phyloP scores from a whole-genome alignment of 2,113 vertebrate species.

The Circaetus cinerascens region DNA sequence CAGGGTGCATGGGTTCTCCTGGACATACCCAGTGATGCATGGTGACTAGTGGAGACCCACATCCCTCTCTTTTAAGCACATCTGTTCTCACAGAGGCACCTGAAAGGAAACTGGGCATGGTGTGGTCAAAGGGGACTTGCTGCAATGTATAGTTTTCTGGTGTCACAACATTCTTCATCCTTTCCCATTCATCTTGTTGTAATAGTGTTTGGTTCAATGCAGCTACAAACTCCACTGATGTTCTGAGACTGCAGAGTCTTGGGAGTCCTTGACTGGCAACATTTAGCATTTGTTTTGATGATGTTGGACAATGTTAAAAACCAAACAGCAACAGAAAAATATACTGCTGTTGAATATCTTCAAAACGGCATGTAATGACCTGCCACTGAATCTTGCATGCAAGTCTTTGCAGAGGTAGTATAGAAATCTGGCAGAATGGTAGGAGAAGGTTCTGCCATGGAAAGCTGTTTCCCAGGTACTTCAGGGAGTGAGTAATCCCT shows the following conservation, averaged over 20 bases:
- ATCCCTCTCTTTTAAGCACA: neutral
- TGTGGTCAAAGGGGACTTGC: neutral
- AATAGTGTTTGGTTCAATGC: rapidly evolving
- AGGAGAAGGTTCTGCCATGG: neutral
- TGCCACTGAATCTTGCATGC: neutral
- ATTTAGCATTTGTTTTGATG: neutral
- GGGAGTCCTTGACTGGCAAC: neutral
- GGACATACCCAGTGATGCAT: rapidly evolving
- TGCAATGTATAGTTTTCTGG: neutral
- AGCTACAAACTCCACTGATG: neutral
- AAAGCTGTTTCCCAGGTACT: neutral
- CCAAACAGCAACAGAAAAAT: neutral
- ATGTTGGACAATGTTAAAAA: neutral
- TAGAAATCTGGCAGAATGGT: neutral
- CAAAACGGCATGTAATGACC: neutral
- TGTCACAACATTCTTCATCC: neutral
- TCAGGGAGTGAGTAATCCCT: neutral
- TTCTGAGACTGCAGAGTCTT: neutral
- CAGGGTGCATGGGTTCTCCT: neutral
- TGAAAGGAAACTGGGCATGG: neutral
- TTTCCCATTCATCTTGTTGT: neutral
- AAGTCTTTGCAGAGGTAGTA: neutral
- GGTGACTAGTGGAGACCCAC: neutral
- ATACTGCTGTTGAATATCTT: neutral
- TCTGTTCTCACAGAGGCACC: neutral